Percentiles rank a stretch among this genome's conserved stretches.
Conservation (phyloP, 2,113 vertebrate genomes). For the Lethenteron camtschaticum region DNA sequence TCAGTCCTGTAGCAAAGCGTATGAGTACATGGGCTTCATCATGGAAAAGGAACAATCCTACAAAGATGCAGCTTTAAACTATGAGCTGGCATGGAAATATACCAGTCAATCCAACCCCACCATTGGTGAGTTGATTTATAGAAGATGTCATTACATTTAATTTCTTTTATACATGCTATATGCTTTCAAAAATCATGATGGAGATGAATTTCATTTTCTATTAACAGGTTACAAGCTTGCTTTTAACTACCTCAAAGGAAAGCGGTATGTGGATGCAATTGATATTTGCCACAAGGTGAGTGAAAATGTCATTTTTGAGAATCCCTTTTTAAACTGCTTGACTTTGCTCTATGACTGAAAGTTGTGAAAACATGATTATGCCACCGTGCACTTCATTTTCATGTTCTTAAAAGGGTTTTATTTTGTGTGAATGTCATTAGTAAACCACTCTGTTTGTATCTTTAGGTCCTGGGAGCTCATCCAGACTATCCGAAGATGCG, state of each 20-base stretch:
- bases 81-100: slow-evolving; percentile 87
- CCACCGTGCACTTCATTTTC: too few species aligned
- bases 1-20: slow-evolving; percentile 87
- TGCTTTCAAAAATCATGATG: background rate
- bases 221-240: slow-evolving; percentile 71
- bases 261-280: slow-evolving; percentile 71
- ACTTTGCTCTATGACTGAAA: too few species aligned
- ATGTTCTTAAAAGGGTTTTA: background rate
- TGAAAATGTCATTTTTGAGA: background rate
- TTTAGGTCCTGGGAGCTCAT: slow-evolving; percentile 57
- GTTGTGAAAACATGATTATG: too few species aligned
- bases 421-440: slow-evolving; percentile 5
- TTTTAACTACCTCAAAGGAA: slow-evolving; percentile 93
- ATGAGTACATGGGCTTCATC: slow-evolving; percentile 89
- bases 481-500: slow-evolving; percentile 81
- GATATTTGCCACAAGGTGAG: slow-evolving; percentile 79
- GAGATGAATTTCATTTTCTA: slow-evolving; percentile 10
- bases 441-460: background rate
- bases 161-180: background rate
- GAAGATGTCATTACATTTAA: background rate
- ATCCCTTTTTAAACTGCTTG: too few species aligned
- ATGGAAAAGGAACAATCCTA: slow-evolving; percentile 94
- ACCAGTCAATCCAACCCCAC: slow-evolving; percentile 59
- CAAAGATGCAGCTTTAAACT: slow-evolving; percentile 65
- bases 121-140: slow-evolving; percentile 31